A percentile compares a stretch with the other conserved stretches of the same genome.
Evolutionary conservation across 2,888 invertebrate genomes (phyloP).

Genomic region (Leucania comma): DNA sequence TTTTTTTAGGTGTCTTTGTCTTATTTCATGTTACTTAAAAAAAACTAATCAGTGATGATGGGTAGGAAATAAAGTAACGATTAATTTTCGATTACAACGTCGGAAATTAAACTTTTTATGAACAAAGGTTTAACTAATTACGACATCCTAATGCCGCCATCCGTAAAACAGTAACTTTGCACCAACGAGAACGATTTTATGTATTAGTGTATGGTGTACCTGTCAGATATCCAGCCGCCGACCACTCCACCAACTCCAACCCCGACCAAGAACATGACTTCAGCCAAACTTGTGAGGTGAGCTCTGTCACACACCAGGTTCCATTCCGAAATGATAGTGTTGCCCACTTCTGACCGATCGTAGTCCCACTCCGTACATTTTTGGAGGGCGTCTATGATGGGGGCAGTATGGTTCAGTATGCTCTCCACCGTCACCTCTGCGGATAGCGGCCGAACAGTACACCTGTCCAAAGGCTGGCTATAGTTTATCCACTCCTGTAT

Average conservation of each 20-base stretch:
- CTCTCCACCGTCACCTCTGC: slow-evolving; percentile 79
- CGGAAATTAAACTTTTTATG: slow-evolving; percentile 15
- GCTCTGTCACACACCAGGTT: slow-evolving; percentile 94
- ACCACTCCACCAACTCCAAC: slow-evolving; percentile 95
- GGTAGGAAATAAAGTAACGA: slow-evolving; percentile 16
- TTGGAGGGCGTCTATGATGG: slow-evolving; percentile 80
- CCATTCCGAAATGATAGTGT: slow-evolving; percentile 95
- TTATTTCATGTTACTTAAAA: not conserved
- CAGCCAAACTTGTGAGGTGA: slow-evolving; percentile 93
- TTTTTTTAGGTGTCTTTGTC: not conserved
- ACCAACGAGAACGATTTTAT: not conserved
- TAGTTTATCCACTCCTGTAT: slow-evolving; percentile 92
- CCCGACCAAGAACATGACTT: slow-evolving; percentile 94
- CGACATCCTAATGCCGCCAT: slow-evolving; percentile 10
- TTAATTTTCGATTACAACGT: slow-evolving; percentile 16
- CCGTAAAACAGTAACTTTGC: not conserved
- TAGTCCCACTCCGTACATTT: slow-evolving; percentile 92
- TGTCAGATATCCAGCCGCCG: slow-evolving; percentile 95
- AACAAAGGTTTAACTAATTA: slow-evolving; percentile 8
- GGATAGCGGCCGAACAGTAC: slow-evolving; percentile 88
- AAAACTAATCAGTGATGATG: not conserved
- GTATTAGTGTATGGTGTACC: slow-evolving; percentile 76
- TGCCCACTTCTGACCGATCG: slow-evolving; percentile 89
- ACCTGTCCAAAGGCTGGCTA: slow-evolving; percentile 92
- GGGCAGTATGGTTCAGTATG: slow-evolving; percentile 82